Conservation (phyloP, 2,113 vertebrate genomes). For the Alosa alosa region DNA sequence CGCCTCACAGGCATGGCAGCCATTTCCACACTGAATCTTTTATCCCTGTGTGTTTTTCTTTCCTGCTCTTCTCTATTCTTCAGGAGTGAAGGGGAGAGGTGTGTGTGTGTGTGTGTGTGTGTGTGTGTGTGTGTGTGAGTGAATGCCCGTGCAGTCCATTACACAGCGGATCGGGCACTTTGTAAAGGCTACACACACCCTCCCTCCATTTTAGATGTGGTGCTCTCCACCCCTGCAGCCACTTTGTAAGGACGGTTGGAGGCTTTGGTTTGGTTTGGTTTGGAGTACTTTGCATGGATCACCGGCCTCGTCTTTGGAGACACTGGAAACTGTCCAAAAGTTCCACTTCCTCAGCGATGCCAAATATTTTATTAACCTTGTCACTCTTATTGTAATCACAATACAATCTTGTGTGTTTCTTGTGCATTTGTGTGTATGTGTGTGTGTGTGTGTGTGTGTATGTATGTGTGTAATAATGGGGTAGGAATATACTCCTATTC, state of each 20-base stretch:
- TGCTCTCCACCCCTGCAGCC: background rate
- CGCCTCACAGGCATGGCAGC: background rate
- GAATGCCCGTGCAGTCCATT: too few relatives aligned
- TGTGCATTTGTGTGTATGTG: background rate
- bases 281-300: background rate
- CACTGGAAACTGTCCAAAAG: background rate
- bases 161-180: too few relatives aligned
- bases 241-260: background rate
- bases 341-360: background rate
- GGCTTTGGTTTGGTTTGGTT: background rate
- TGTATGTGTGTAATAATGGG: background rate
- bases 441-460: constrained; percentile 19
- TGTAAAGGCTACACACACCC: background rate
- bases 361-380: background rate
- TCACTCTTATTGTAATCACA: background rate
- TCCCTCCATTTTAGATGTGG: background rate
- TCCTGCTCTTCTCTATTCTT: background rate
- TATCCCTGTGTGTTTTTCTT: background rate
- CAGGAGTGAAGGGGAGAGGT: background rate
- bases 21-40: constrained; percentile 4
- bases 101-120: background rate
- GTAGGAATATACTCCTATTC: background rate
- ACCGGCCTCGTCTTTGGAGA: background rate
- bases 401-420: background rate
- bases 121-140: too few relatives aligned